Conservation (phyloP, 2,888 invertebrate species). For the Notodonta ziczac region DNA sequence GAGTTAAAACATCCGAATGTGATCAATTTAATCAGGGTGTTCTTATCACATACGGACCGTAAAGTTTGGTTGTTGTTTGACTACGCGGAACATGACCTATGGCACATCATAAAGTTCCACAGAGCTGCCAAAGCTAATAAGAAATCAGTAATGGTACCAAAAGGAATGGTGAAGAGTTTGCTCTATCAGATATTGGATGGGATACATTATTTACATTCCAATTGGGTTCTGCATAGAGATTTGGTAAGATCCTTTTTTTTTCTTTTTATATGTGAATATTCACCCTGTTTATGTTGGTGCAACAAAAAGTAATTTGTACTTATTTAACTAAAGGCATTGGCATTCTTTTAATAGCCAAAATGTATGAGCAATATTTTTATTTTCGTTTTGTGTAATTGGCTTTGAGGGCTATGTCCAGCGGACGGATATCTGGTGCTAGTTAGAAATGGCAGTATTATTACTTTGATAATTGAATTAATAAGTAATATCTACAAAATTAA, state of each 20-base stretch:
- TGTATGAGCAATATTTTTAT: neutral
- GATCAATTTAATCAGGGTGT: constrained; percentile 97
- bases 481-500: no score
- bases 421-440: no score
- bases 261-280: no score
- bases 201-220: constrained; percentile 99
- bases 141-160: constrained; percentile 97
- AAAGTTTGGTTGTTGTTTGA: constrained; percentile 99
- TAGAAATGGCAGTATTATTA: no score
- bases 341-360: neutral
- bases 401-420: no score
- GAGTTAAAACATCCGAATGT: constrained; percentile 99
- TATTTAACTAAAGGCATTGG: no score
- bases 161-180: constrained; percentile 98
- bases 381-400: no score
- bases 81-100: constrained; percentile 99
- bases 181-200: constrained; percentile 99
- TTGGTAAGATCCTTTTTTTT: constrained; percentile 85
- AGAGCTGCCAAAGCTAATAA: constrained; percentile 98
- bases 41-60: constrained; percentile 97
- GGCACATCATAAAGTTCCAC: constrained; percentile 99
- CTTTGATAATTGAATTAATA: no score
- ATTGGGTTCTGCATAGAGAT: constrained; percentile 99
- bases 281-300: no score
- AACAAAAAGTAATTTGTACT: no score